phyloP scores from a whole-genome alignment of 2,113 vertebrate genomes.

The Cephalopterus ornatus region DNA sequence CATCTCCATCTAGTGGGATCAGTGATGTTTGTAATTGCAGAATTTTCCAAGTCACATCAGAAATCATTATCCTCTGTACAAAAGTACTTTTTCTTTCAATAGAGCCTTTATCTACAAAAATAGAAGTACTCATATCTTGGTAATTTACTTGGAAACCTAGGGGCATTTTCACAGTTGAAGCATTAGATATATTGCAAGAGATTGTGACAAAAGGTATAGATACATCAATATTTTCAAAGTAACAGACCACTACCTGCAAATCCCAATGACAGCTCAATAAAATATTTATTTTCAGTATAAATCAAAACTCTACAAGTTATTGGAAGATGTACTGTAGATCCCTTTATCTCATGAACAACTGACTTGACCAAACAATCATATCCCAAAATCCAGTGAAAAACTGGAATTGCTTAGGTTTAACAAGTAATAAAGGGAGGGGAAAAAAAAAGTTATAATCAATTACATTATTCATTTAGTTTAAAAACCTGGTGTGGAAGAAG shows the following conservation, averaged over 20 bases:
- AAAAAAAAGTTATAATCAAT: not conserved
- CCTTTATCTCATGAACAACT: not conserved
- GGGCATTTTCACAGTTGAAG: not conserved
- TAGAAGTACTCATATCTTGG: not conserved
- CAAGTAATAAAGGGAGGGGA: not conserved
- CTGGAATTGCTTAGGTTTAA: not conserved
- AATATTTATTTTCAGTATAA: not conserved
- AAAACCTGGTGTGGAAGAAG: not conserved
- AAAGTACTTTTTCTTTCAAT: not conserved
- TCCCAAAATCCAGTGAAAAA: not conserved
- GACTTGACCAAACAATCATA: not conserved
- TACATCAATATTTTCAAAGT: not conserved
- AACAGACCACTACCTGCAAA: not conserved
- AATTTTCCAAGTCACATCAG: not conserved
- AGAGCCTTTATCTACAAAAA: not conserved
- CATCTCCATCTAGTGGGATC: slow-evolving; percentile 64
- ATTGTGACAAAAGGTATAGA: not conserved
- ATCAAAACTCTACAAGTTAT: not conserved
- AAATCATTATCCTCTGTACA: not conserved
- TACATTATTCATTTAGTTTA: not conserved
- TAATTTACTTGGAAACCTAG: not conserved
- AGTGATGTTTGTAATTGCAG: not conserved
- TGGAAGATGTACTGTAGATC: not conserved
- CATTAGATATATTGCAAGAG: not conserved
- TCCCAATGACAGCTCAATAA: not conserved